A percentile compares a stretch with the other conserved stretches of the same genome.
phyloP scores from a whole-genome alignment of 2,113 vertebrate species.

The Ameiurus melas region DNA sequence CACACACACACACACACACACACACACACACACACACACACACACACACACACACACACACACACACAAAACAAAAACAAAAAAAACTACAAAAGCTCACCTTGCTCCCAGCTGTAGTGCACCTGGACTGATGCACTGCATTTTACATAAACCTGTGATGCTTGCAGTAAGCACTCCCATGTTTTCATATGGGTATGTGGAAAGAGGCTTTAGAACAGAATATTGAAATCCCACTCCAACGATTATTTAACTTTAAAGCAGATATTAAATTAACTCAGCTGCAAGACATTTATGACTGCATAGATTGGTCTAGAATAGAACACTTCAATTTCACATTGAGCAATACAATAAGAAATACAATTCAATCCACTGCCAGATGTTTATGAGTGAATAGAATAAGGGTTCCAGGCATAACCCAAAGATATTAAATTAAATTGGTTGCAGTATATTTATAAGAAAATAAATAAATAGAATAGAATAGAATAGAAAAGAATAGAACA shows the following conservation, averaged over 20 bases:
- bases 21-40: too few relatives aligned
- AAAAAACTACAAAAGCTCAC: conserved; percentile 10
- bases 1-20: conserved; percentile 51
- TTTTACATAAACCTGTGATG: conserved; percentile 39
- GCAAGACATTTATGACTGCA: background rate
- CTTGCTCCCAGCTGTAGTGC: conserved; percentile 44
- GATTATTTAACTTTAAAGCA: background rate
- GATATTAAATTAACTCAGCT: background rate
- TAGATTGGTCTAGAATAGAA: background rate
- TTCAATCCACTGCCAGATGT: background rate
- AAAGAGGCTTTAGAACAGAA: background rate
- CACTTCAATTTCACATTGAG: too few relatives aligned
- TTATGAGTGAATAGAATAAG: background rate
- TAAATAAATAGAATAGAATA: too few relatives aligned
- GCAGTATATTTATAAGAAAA: background rate
- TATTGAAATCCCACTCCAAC: background rate
- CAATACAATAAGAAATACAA: background rate
- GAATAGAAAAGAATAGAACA: background rate
- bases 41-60: conserved; percentile 54
- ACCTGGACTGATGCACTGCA: conserved; percentile 34
- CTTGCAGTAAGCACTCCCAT: conserved; percentile 34
- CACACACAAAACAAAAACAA: conserved; percentile 34
- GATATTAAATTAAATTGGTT: background rate
- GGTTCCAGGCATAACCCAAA: too few relatives aligned
- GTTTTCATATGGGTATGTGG: conserved; percentile 7